Conservation (phyloP, 2,113 vertebrate genomes). For the Chelonoidis abingdonii region DNA sequence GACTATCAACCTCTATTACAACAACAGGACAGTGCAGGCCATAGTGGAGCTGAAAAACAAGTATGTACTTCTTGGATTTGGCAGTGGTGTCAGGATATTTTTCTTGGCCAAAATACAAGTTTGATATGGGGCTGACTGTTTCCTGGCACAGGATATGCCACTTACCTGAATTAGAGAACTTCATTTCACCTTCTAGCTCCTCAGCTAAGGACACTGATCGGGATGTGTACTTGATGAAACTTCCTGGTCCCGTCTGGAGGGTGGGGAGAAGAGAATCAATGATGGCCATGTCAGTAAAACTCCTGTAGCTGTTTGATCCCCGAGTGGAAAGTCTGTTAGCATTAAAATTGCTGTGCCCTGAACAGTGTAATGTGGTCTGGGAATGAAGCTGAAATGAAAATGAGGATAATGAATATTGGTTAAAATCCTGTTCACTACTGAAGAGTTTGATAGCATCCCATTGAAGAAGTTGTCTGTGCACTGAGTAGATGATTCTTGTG, state of each 20-base stretch:
- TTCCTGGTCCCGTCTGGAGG: neutral
- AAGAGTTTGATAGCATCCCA: neutral
- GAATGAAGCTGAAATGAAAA: neutral
- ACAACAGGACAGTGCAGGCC: constrained; percentile 97
- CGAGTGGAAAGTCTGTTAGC: neutral
- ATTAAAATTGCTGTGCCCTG: neutral
- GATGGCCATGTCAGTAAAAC: neutral
- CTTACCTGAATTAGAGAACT: neutral
- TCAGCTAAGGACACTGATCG: neutral
- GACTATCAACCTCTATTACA: constrained; percentile 98
- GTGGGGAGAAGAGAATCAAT: neutral
- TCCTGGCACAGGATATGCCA: neutral
- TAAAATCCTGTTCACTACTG: neutral
- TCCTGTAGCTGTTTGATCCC: neutral
- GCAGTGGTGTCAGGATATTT: neutral
- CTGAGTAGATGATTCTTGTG: neutral
- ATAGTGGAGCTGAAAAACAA: constrained; percentile 99
- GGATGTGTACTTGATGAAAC: neutral
- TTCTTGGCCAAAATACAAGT: neutral
- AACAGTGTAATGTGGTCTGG: neutral
- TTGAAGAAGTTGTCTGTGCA: neutral
- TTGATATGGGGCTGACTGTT: neutral
- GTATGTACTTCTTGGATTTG: constrained; percentile 70
- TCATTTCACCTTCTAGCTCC: neutral
- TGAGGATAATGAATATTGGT: neutral